Conservation (phyloP, 2,797 vertebrate genomes). For the Acridotheres tristis region DNA sequence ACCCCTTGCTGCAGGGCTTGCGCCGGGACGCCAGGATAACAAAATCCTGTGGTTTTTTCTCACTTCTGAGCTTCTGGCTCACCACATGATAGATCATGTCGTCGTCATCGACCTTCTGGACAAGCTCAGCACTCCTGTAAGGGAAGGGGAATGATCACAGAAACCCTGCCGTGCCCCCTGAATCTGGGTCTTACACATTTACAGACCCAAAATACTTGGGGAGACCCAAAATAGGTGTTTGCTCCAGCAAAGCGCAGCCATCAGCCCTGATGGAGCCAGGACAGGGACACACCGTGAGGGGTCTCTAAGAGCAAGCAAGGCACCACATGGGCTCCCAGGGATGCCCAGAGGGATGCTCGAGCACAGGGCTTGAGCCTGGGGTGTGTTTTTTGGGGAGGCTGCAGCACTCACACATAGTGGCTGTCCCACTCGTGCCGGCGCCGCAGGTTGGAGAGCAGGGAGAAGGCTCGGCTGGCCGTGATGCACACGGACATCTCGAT, state of each 20-base stretch:
- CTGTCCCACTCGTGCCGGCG: slow-evolving; percentile 90
- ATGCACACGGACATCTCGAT: slow-evolving; percentile 85
- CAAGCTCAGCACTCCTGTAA: slow-evolving; percentile 84
- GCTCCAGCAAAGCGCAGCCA: neutral
- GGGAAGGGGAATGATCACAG: rapidly evolving
- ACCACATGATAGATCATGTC: slow-evolving; percentile 90
- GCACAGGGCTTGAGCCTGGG: rapidly evolving
- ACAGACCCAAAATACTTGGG: neutral
- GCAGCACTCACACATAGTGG: slow-evolving; percentile 85
- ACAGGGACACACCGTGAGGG: neutral
- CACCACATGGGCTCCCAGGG: neutral
- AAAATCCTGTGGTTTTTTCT: slow-evolving; percentile 87
- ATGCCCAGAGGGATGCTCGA: neutral
- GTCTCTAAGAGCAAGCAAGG: neutral
- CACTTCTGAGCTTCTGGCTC: slow-evolving; percentile 77
- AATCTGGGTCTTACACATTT: neutral
- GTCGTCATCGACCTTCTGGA: slow-evolving; percentile 88
- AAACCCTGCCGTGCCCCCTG: too few species aligned
- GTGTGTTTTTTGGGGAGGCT: neutral
- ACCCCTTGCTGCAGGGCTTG: slow-evolving; percentile 90
- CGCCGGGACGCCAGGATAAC: slow-evolving; percentile 90
- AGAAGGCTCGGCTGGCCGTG: slow-evolving; percentile 82
- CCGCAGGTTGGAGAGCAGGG: slow-evolving; percentile 88
- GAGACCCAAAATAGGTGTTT: neutral
- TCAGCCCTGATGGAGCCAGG: rapidly evolving